Conservation (phyloP, 2,888 invertebrate genomes). For the Ceriagrion tenellum region DNA sequence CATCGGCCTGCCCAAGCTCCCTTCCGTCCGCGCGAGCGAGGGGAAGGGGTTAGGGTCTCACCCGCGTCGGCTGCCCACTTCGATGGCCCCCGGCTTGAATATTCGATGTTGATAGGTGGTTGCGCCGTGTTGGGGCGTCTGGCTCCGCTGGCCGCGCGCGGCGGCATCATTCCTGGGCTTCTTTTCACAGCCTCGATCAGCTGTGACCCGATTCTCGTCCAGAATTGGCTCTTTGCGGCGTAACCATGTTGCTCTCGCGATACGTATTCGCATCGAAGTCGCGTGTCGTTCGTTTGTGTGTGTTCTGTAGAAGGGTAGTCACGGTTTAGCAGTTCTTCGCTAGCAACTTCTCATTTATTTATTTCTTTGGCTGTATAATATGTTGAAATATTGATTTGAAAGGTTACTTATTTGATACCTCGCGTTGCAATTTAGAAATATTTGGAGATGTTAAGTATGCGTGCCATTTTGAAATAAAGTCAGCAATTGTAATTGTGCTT, state of each 20-base stretch:
- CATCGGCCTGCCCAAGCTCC: not conserved
- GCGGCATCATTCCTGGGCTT: not conserved
- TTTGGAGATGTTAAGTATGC: no score
- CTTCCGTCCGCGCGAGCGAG: not conserved
- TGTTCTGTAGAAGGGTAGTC: not conserved
- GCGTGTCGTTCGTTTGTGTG: not conserved
- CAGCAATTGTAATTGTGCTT: no score
- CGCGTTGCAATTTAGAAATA: no score
- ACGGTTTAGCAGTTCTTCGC: not conserved
- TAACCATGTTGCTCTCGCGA: not conserved
- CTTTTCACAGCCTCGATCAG: not conserved
- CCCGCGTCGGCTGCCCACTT: not conserved
- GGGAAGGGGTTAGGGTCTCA: not conserved
- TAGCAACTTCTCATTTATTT: not conserved
- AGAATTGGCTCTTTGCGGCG: not conserved
- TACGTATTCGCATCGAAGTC: not conserved
- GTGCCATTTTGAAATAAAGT: no score
- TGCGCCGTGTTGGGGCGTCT: not conserved
- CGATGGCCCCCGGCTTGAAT: not conserved
- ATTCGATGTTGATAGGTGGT: not conserved
- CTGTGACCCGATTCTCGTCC: conserved; percentile 9
- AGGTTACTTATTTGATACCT: no score
- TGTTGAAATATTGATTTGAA: no score
- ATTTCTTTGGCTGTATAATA: no score
- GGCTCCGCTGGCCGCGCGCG: not conserved